Conservation (phyloP, 2,797 vertebrate species). For the Smutsia gigantea region DNA sequence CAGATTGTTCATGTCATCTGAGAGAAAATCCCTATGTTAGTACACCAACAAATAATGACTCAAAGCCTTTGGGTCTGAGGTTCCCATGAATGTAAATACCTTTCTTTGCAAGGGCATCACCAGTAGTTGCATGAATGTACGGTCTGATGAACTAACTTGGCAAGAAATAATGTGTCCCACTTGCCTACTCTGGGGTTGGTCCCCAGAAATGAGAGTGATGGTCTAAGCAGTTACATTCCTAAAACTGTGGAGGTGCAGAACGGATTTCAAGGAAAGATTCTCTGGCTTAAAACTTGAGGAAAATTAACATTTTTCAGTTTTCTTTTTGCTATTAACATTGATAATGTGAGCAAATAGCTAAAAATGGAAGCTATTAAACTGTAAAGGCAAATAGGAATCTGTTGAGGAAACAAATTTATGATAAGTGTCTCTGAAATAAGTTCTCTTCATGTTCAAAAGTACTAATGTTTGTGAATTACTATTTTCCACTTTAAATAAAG, state of each 20-base stretch:
- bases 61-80: neutral
- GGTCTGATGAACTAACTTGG: neutral
- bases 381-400: neutral
- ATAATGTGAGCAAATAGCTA: neutral
- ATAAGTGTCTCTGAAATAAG: neutral
- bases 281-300: neutral
- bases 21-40: neutral
- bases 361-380: neutral
- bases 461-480: neutral
- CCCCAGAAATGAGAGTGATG: neutral
- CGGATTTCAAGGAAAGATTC: neutral
- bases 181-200: neutral
- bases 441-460: neutral
- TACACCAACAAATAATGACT: neutral
- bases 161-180: neutral
- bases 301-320: neutral
- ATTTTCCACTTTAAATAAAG: neutral
- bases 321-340: neutral
- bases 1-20: neutral
- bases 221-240: neutral
- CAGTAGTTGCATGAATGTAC: neutral
- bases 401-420: neutral
- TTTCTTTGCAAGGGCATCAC: neutral
- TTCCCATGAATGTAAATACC: neutral
- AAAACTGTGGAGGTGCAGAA: neutral